phyloP scores from a whole-genome alignment of 2,888 invertebrate genomes.

The Pristionchus exspectatus region DNA sequence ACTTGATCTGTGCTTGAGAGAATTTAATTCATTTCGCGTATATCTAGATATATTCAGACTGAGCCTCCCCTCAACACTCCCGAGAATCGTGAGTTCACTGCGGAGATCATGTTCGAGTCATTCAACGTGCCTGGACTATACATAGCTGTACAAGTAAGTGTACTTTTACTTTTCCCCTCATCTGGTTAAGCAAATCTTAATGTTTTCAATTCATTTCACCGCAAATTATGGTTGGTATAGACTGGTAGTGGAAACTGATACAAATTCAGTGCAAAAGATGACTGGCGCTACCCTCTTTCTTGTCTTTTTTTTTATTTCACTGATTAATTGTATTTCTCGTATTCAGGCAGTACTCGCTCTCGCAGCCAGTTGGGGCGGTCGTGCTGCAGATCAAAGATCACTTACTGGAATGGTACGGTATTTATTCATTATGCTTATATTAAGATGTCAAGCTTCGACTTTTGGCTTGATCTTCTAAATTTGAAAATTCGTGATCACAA shows the following conservation, averaged over 20 bases:
- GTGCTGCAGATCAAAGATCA: conserved; percentile 91
- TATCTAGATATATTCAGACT: conserved; percentile 82
- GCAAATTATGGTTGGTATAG: too few species aligned
- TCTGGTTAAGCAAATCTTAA: neutral
- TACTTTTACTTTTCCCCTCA: neutral
- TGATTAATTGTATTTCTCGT: too few species aligned
- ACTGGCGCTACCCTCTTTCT: too few species aligned
- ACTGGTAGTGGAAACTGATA: too few species aligned
- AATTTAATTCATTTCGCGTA: neutral
- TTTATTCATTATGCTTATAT: neutral
- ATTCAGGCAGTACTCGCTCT: conserved; percentile 93
- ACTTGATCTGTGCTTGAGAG: too few species aligned
- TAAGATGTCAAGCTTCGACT: neutral
- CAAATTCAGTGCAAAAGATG: too few species aligned
- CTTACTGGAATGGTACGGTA: conserved; percentile 86
- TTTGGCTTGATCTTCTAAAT: too few species aligned
- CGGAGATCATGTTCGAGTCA: conserved; percentile 99
- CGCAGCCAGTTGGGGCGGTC: conserved; percentile 97
- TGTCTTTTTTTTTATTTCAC: too few species aligned
- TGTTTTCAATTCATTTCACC: too few species aligned
- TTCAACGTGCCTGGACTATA: conserved; percentile 99
- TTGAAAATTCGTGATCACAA: neutral
- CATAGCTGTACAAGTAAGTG: conserved; percentile 91
- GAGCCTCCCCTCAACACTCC: conserved; percentile 99
- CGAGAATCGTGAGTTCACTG: conserved; percentile 89